These are phyloP conservation scores for Grallaria varia DNA, from an alignment of 2,113 vertebrate species.

Conservation along the genomic window DNA sequence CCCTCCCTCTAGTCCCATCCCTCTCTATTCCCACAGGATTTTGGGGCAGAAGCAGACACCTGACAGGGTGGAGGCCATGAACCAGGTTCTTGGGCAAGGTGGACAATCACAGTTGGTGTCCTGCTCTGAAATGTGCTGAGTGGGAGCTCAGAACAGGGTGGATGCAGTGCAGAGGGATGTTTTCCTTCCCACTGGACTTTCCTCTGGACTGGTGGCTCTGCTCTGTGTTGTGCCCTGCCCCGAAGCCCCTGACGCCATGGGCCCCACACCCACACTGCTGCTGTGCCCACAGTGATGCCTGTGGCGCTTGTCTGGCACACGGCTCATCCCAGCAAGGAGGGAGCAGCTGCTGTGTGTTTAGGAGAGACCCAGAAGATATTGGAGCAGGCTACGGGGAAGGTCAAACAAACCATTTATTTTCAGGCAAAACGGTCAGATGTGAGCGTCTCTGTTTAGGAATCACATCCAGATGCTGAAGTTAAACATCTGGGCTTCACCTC, in stretches of 20 bases:
- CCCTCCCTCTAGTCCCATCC: background rate
- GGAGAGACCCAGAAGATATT: constrained; percentile 16
- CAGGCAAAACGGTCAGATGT: constrained; percentile 23
- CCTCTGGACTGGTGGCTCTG: accelerated
- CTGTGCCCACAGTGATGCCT: accelerated
- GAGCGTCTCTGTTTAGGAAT: constrained; percentile 53
- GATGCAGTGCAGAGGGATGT: background rate
- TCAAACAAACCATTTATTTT: constrained; percentile 60
- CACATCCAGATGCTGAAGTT: constrained; percentile 65
- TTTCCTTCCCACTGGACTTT: background rate
- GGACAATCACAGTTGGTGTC: background rate
- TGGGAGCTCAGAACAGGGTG: background rate
- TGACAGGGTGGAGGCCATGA: background rate
- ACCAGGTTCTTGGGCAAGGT: background rate
- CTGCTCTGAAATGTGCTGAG: background rate
- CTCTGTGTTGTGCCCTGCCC: background rate
- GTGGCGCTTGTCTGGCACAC: accelerated
- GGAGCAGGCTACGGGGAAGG: background rate
- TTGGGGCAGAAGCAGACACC: background rate
- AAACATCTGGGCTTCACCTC: constrained; percentile 64
- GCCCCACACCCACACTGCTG: background rate
- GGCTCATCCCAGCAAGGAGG: background rate
- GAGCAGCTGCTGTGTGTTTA: background rate
- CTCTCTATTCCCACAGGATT: background rate
- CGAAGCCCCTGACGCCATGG: accelerated